Evolutionary conservation across 2,888 invertebrate genomes (phyloP).

Genomic region (Lissonota sp.): DNA sequence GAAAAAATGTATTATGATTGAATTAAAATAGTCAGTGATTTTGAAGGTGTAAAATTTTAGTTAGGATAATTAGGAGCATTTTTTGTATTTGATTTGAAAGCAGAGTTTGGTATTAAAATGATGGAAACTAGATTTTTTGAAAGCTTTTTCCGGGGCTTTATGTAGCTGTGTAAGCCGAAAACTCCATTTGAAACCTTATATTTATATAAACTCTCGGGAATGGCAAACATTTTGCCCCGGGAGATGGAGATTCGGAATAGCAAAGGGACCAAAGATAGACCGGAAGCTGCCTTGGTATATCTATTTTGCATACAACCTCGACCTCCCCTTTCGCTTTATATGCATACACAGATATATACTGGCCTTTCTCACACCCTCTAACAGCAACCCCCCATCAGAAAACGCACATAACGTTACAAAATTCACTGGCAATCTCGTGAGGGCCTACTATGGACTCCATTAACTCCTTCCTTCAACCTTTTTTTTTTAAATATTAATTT

Average conservation of each 20-base stretch:
- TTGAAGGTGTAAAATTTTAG: too few species aligned
- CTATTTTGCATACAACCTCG: conserved; percentile 61
- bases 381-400: conserved; percentile 47
- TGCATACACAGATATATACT: not conserved
- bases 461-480: too few species aligned
- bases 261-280: conserved; percentile 55
- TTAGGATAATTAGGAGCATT: too few species aligned
- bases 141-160: not conserved
- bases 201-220: conserved; percentile 55
- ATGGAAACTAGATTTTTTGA: not conserved
- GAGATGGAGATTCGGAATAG: conserved; percentile 49
- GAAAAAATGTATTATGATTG: not conserved
- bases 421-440: conserved; percentile 60
- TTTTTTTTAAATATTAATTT: too few species aligned
- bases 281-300: conserved; percentile 57
- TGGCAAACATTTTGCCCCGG: conserved; percentile 52
- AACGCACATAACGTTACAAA: conserved; percentile 62
- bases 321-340: conserved; percentile 24
- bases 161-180: not conserved
- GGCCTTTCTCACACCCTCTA: conserved; percentile 19
- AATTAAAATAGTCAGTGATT: not conserved
- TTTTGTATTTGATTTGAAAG: too few species aligned
- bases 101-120: too few species aligned
- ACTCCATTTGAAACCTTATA: conserved; percentile 34
- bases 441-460: conserved; percentile 7